Evolutionary conservation across 2,888 invertebrate genomes (phyloP).

Genomic region (Drosophila austrosaltans): DNA sequence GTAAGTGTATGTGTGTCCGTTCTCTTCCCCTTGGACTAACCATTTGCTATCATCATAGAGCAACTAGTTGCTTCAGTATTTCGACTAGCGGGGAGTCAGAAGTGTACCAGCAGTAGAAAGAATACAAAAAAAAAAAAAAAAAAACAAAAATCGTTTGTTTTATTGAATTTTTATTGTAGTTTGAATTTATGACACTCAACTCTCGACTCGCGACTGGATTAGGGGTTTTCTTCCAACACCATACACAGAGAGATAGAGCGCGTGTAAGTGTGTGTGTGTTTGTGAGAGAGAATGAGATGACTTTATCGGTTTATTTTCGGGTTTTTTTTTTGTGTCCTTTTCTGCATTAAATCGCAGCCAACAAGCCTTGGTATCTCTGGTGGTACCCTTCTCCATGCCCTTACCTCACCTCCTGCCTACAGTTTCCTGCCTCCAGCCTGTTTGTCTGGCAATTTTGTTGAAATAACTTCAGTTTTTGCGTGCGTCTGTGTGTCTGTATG

Average conservation of each 20-base stretch:
- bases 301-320: slow-evolving; percentile 64
- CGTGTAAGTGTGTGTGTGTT: background rate
- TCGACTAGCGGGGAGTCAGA: background rate
- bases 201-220: slow-evolving; percentile 72
- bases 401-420: background rate
- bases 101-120: slow-evolving; percentile 32
- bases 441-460: slow-evolving; percentile 79
- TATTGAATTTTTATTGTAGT: slow-evolving; percentile 82
- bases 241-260: background rate
- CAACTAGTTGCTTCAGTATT: slow-evolving; percentile 64
- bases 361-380: slow-evolving; percentile 56
- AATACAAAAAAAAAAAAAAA: slow-evolving; percentile 14
- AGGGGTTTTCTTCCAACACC: slow-evolving; percentile 61
- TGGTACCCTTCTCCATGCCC: background rate
- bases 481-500: slow-evolving; percentile 69
- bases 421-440: slow-evolving; percentile 34
- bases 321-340: slow-evolving; percentile 47
- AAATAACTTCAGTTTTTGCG: slow-evolving; percentile 73
- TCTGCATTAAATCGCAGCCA: slow-evolving; percentile 77
- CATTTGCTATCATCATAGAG: slow-evolving; percentile 38
- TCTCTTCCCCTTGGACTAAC: background rate
- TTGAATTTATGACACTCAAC: slow-evolving; percentile 79
- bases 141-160: slow-evolving; percentile 73
- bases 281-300: slow-evolving; percentile 53
- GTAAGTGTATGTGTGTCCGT: too few species aligned